phyloP scores from a whole-genome alignment of 2,113 vertebrate genomes.

The Podarcis raffonei region DNA sequence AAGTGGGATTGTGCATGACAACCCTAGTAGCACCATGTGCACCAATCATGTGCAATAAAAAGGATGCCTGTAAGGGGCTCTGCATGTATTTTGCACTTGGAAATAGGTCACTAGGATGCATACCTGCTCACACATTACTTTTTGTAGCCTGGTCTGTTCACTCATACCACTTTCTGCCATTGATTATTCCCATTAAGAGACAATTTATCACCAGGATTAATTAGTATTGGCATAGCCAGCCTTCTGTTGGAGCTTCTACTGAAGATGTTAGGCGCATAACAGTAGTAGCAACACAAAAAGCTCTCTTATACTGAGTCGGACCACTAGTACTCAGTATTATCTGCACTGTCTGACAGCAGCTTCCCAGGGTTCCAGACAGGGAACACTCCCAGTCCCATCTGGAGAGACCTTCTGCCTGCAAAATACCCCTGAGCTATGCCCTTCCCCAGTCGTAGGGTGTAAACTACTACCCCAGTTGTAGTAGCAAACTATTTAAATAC shows the following conservation, averaged over 20 bases:
- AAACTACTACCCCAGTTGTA: background rate
- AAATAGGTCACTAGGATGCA: conserved; percentile 20
- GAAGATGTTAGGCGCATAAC: background rate
- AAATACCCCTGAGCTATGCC: too few relatives aligned
- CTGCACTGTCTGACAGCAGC: too few relatives aligned
- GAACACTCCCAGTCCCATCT: too few relatives aligned
- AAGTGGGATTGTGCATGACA: too few relatives aligned
- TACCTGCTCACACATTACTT: background rate
- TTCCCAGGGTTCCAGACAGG: too few relatives aligned
- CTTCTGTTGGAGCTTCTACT: background rate
- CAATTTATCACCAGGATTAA: background rate
- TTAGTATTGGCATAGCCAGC: background rate
- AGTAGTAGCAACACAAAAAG: background rate
- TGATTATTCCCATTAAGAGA: background rate
- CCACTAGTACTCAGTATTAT: too few relatives aligned
- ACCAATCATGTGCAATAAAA: too few relatives aligned
- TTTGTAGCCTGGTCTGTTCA: background rate
- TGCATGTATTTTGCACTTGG: background rate
- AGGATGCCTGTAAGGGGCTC: too few relatives aligned
- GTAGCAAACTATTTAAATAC: background rate
- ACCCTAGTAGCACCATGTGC: too few relatives aligned
- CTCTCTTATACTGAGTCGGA: too few relatives aligned
- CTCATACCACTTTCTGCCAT: background rate
- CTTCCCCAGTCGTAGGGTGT: background rate
- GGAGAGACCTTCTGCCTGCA: too few relatives aligned